Percentiles rank a stretch among this genome's conserved stretches.
Conservation (phyloP, 2,797 vertebrate species). For the Lagorchestes hirsutus region DNA sequence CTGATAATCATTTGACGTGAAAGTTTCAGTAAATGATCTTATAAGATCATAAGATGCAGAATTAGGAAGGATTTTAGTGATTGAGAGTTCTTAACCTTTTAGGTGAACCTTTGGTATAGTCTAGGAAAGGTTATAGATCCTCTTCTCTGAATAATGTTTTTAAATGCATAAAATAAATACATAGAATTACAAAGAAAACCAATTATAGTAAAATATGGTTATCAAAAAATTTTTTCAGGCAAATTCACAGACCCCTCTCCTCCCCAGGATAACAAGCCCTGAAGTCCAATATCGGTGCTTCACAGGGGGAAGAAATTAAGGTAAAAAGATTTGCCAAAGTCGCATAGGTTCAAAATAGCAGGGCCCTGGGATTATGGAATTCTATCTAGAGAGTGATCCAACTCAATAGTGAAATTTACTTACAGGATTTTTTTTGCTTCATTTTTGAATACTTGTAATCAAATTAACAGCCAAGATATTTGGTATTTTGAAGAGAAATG, state of each 20-base stretch:
- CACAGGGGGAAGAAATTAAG: not conserved
- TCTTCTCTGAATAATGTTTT: not conserved
- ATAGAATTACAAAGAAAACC: not conserved
- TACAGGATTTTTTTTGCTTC: not conserved
- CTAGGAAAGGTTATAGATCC: not conserved
- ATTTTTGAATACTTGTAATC: slow-evolving; percentile 11
- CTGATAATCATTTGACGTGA: not conserved
- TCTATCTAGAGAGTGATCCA: slow-evolving; percentile 1
- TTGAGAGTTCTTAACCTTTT: not conserved
- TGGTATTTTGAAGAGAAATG: slow-evolving; percentile 44
- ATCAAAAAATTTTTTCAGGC: not conserved
- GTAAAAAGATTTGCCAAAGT: not conserved
- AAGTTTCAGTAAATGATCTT: not conserved
- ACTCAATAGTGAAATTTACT: not conserved
- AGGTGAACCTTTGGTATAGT: not conserved
- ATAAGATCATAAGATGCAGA: not conserved
- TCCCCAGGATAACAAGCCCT: not conserved
- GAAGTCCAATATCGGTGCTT: not conserved
- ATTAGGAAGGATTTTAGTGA: not conserved
- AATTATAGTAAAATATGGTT: not conserved
- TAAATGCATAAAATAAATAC: not conserved
- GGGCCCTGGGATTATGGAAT: not conserved
- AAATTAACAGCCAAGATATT: not conserved
- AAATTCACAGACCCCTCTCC: not conserved
- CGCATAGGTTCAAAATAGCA: not conserved